Evolutionary conservation across 2,797 vertebrate genomes (phyloP).

Genomic region (Phoxinus dragarum): DNA sequence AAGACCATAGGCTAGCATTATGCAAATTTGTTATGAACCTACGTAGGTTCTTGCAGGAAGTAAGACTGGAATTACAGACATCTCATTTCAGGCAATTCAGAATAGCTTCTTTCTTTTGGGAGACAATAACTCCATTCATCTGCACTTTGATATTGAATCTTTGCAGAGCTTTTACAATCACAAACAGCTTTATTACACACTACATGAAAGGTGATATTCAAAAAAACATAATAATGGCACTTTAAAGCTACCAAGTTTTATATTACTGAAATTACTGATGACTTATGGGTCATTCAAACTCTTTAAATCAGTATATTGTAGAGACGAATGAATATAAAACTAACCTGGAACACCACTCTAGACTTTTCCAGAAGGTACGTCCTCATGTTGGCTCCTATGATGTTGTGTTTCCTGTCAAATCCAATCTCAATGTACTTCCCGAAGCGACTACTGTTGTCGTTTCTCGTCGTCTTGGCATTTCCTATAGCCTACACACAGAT

Average conservation of each 20-base stretch:
- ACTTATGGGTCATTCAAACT: background rate
- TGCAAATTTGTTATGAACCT: background rate
- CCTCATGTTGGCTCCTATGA: slow-evolving; percentile 95
- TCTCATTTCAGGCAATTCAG: background rate
- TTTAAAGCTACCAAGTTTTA: background rate
- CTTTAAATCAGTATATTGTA: background rate
- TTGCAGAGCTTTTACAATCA: background rate
- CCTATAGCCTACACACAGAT: slow-evolving; percentile 87
- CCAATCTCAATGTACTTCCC: slow-evolving; percentile 98
- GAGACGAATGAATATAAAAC: background rate
- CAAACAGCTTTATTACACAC: background rate
- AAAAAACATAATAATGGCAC: background rate
- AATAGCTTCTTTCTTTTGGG: no score
- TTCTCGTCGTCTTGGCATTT: slow-evolving; percentile 96
- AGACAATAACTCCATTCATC: background rate
- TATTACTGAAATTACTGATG: background rate
- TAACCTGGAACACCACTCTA: slow-evolving; percentile 98
- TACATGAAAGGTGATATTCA: background rate
- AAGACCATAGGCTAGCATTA: background rate
- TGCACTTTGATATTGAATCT: background rate
- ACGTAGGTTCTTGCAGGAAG: background rate
- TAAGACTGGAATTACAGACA: background rate
- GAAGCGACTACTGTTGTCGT: slow-evolving; percentile 99
- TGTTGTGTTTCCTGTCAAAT: slow-evolving; percentile 89
- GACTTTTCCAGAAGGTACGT: slow-evolving; percentile 98